phyloP scores from a whole-genome alignment of 1,140 invertebrate genomes.

The Monomorium pharaonis region DNA sequence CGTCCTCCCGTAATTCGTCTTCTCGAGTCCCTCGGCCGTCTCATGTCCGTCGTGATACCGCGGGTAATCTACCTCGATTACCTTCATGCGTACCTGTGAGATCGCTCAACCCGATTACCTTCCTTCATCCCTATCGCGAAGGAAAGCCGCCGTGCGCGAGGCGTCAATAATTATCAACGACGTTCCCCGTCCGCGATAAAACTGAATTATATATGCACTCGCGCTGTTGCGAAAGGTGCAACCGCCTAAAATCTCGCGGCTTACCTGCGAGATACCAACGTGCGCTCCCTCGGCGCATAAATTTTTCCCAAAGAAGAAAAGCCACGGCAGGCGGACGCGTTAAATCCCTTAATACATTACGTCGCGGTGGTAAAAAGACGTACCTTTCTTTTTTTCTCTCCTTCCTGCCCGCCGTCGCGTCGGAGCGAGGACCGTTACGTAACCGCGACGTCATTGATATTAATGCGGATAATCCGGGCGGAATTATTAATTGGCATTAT shows the following conservation, averaged over 20 bases:
- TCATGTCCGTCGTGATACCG: too few relatives aligned
- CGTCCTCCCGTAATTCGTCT: background rate
- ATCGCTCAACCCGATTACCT: background rate
- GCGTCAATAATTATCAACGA: background rate
- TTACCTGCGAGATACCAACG: background rate
- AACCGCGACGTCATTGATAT: conserved; percentile 43
- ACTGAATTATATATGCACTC: background rate
- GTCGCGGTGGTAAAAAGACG: too few relatives aligned
- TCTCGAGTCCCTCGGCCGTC: too few relatives aligned
- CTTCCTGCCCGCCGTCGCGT: background rate
- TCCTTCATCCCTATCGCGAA: background rate
- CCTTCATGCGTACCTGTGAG: background rate
- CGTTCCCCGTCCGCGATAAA: background rate
- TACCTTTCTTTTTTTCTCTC: conserved; percentile 8
- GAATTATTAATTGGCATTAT: conserved; percentile 55
- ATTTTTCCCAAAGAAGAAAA: background rate
- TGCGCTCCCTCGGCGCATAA: background rate
- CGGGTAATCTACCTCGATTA: background rate
- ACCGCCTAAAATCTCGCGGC: background rate
- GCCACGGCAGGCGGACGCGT: background rate
- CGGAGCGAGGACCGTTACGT: conserved; percentile 31
- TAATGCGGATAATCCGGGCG: conserved; percentile 55
- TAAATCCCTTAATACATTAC: conserved; percentile 47
- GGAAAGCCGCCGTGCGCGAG: background rate
- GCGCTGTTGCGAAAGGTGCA: background rate